These are phyloP conservation scores for Eupithecia insigniata DNA, from an alignment of 2,888 invertebrate genomes.

Conservation along the genomic window DNA sequence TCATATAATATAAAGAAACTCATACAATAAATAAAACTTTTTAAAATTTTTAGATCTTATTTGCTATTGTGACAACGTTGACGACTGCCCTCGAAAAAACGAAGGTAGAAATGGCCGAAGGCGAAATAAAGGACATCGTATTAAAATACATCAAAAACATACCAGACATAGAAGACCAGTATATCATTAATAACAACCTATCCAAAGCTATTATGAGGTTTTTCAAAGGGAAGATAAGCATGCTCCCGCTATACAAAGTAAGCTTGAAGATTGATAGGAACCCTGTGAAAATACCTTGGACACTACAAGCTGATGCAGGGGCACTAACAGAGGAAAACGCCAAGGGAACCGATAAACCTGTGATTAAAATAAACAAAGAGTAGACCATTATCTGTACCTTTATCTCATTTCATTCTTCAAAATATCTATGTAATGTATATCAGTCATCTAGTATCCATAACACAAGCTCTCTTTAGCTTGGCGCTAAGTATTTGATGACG, in stretches of 20 bases:
- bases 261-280: slow-evolving; percentile 68
- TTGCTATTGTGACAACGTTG: slow-evolving; percentile 38
- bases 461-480: no score
- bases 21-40: no score
- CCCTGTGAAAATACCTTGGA: slow-evolving; percentile 75
- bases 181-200: slow-evolving; percentile 63
- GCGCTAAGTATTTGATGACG: no score
- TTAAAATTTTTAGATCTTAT: slow-evolving; percentile 47
- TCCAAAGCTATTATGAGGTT: slow-evolving; percentile 63
- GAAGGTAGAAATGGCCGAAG: slow-evolving; percentile 46
- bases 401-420: not conserved
- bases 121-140: slow-evolving; percentile 55
- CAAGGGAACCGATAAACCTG: not conserved
- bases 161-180: slow-evolving; percentile 64
- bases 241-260: slow-evolving; percentile 70
- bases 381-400: not conserved
- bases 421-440: not conserved
- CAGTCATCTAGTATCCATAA: no score
- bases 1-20: no score
- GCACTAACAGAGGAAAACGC: not conserved
- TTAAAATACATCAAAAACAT: slow-evolving; percentile 61
- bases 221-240: slow-evolving; percentile 65
- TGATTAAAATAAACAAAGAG: not conserved
- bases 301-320: slow-evolving; percentile 15
- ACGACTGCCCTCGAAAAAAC: slow-evolving; percentile 49